Base-by-base conservation (phyloP, 2,797 vertebrate genomes). In the Chelidonichthys spinosus region DNA sequence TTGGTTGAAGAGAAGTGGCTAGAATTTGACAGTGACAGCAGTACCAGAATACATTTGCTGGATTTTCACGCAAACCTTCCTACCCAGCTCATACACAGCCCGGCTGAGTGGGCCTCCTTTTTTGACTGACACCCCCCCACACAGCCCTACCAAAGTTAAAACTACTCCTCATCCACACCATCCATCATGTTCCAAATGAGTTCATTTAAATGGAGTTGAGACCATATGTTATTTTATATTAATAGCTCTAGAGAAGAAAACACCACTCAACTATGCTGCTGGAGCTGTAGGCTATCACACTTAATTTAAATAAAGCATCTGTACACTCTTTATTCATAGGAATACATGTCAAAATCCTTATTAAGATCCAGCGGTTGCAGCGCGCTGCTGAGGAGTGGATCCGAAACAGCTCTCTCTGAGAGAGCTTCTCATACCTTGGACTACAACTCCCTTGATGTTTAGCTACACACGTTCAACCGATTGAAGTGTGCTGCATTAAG, bases 41-140 rank as follows among this genome's bases (percentile, higher is more conserved):
- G 3, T 39, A 46, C 43, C 7, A 6, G 17, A 55, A 43, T 67
- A 60, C 0, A 62, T 40, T 46, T 6, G 2, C 7, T 43, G 5
- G 39, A 33, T 55, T 72, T 69, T 61, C n/a, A 69, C 67, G 46
- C 47, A 71, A 43, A 33, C 15, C 32, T 11, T n/a, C n/a, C 43
- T 65, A 50, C 13, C 35, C n/a, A 14, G 42, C 52, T 69, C 40
- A 13, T 15, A 54, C 4, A 40, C 8, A 54, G 32, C 25, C 17
- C 15, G 40, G 40, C 52, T 58, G 43, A 61, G 11, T 36, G 40
- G 33, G 36, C 43, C 7, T 55, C 4, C 18, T 37, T 59, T 39
- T 65, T 37, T 56, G 68, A 58, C 35, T 43, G 43, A 53, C 0
- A 0, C 15, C 53, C 17, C 17, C 39, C 47, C n/a, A n/a, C n/a